phyloP scores from a whole-genome alignment of 1,140 invertebrate species.

The Eulimnadia texana region DNA sequence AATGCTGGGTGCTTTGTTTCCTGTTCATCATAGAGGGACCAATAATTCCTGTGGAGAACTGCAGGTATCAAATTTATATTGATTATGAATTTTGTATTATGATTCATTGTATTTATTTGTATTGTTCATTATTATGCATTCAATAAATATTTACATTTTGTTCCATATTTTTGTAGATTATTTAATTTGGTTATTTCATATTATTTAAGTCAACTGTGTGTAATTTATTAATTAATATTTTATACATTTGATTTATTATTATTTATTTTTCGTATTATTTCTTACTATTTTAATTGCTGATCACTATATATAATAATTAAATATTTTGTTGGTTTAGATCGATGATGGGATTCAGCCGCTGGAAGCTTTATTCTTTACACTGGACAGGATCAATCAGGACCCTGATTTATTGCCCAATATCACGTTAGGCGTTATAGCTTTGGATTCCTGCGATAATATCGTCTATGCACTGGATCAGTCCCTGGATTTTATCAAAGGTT shows the following conservation, averaged over 20 bases:
- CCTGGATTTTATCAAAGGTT: conserved; percentile 40
- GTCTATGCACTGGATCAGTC: conserved; percentile 36
- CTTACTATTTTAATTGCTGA: too few relatives aligned
- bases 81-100: background rate
- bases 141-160: too few relatives aligned
- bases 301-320: background rate
- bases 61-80: too few relatives aligned
- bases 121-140: background rate
- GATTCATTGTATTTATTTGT: background rate
- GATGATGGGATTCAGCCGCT: conserved; percentile 39
- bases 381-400: conserved; percentile 37
- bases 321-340: conserved; percentile 22
- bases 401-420: conserved; percentile 34
- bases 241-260: too few relatives aligned
- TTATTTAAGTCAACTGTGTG: too few relatives aligned
- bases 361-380: conserved; percentile 39
- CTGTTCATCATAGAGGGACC: conserved; percentile 34
- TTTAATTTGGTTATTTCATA: background rate
- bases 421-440: conserved; percentile 33
- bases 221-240: too few relatives aligned
- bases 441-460: conserved; percentile 39
- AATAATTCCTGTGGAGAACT: conserved; percentile 32
- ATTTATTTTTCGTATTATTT: too few relatives aligned
- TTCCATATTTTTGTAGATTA: too few relatives aligned
- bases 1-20: conserved; percentile 39